A percentile compares a stretch with the other conserved stretches of the same genome.
These are phyloP conservation scores for Pristiophorus japonicus DNA, from an alignment of 2,113 vertebrate genomes.

Conservation along the genomic window DNA sequence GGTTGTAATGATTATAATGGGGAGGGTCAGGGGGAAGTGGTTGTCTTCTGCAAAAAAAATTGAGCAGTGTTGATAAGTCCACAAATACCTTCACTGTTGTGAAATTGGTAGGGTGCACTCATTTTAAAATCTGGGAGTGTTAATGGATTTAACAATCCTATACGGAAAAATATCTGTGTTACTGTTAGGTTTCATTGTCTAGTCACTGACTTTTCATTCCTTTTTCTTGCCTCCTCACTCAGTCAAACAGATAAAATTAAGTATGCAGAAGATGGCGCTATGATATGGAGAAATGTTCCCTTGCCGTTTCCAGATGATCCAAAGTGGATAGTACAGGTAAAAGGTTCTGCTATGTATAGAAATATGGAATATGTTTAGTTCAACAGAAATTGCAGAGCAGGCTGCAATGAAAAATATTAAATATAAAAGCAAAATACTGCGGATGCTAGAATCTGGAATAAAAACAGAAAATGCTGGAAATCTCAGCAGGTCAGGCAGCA, in stretches of 20 bases:
- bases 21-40: background rate
- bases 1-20: background rate
- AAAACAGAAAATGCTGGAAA: no score
- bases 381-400: background rate
- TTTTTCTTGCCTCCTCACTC: background rate
- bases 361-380: background rate
- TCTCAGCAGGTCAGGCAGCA: no score
- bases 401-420: background rate
- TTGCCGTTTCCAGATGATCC: background rate
- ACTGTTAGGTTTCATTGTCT: background rate
- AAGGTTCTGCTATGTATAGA: background rate
- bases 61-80: background rate
- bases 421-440: no score
- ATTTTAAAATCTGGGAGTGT: background rate
- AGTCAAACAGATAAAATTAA: background rate
- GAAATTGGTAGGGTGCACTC: background rate
- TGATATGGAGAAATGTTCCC: constrained; percentile 21
- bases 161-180: background rate
- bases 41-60: background rate
- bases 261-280: background rate
- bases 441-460: no score
- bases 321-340: background rate
- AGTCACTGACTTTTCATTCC: background rate
- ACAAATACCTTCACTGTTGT: background rate
- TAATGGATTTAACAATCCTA: background rate